Evolutionary conservation across 2,113 vertebrate genomes (phyloP).

Genomic region (Rattus norvegicus): GRCr8 NC_086026.1:79450501-79451000

Average conservation of each 20-base stretch:
- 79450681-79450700: conserved; percentile 62
- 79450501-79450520: background rate
- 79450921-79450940: background rate
- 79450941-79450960: background rate
- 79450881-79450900: background rate
- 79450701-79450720: conserved; percentile 66
- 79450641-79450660: conserved; percentile 39
- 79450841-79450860: conserved; percentile 44
- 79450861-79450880: conserved; percentile 42
- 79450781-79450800: conserved; percentile 54
- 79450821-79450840: conserved; percentile 56
- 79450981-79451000: conserved; percentile 51
- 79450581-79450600: conserved; percentile 9
- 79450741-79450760: conserved; percentile 75
- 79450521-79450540: conserved; percentile 35
- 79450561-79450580: conserved; percentile 25
- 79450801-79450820: conserved; percentile 66
- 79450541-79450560: background rate
- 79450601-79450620: conserved; percentile 62
- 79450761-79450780: conserved; percentile 59
- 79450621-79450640: conserved; percentile 62
- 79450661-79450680: conserved; percentile 66
- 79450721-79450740: conserved; percentile 56
- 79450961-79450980: background rate
- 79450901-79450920: background rate